Evolutionary conservation across 2,113 vertebrate genomes (phyloP), one percentile per base, ranked within the genome.

Genomic region (Phocoena sinus): DNA sequence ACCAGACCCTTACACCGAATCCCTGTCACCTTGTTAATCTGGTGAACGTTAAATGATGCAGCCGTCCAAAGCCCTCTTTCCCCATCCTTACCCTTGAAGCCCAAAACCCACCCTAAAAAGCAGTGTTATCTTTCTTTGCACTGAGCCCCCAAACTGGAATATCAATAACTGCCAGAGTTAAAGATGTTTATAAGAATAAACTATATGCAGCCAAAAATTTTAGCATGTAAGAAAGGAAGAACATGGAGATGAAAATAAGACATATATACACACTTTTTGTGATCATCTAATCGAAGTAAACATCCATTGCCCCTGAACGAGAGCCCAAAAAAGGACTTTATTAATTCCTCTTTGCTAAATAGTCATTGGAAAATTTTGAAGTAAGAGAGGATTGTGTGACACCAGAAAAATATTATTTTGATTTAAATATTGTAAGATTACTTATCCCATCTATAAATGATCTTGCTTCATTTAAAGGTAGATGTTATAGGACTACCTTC

Each of bases 391-490:
- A 0, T 63, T 91, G 1, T 28, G 28, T 63, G 58, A 74, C 17
- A 2, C 1, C 9, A 23, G 21, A 0, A 74, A 95, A 79, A 13
- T 68, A 76, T 86, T 68, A 76, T 89, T 87, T 68, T 89, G 1
- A 95, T 65, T 79, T 85, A 94, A 74, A 53, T 84, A 15, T 36
- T 82, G 4, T 71, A 82, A 50, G 44, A 62, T 76, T 80, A 17
- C 8, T 47, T 1, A 3, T 86, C 4, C 14, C 2, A 47, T 83
- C 3, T 58, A 15, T 73, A 77, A 73, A 79, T 47, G 3, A 79
- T 62, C 3, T 4, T 53, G 10, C 1, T 44, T 82, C 25, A 28
- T 38, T 85, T 62, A 86, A 71, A 73, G 44, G 41, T 47, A 56
- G 28, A 50, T 76, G 13, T 77, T 96, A 26, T 65, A 83, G 14